Percentiles rank a stretch among this genome's conserved stretches.
These are phyloP conservation scores for Neogale vison DNA, from an alignment of 2,113 vertebrate species.

Conservation along the genomic window DNA sequence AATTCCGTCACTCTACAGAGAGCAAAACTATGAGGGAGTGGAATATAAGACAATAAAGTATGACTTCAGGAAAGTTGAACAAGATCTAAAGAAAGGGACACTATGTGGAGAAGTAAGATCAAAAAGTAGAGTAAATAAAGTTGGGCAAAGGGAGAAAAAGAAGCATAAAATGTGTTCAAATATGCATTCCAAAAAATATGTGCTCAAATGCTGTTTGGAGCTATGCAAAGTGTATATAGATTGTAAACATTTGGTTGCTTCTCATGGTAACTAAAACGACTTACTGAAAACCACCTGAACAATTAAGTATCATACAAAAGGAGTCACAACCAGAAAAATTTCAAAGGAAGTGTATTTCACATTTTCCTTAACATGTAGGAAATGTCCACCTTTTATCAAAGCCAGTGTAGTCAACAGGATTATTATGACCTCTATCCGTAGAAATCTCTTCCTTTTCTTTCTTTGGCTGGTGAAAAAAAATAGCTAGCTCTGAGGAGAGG, in stretches of 20 bases:
- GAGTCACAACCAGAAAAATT: neutral
- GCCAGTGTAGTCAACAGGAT: neutral
- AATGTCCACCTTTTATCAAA: constrained; percentile 1
- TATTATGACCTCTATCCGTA: neutral
- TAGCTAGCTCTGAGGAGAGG: neutral
- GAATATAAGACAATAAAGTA: neutral
- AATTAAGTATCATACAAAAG: constrained; percentile 20
- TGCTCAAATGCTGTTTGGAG: neutral
- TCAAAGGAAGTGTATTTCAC: neutral
- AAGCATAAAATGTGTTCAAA: neutral
- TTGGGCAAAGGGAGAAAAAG: neutral
- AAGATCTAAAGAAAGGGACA: neutral
- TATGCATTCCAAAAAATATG: neutral
- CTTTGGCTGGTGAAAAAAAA: neutral
- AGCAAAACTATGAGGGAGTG: neutral
- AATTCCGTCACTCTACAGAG: neutral
- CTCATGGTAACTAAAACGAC: neutral
- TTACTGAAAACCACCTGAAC: neutral
- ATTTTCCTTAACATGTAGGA: neutral
- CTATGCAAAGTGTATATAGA: neutral
- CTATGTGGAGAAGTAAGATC: neutral
- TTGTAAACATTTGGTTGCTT: neutral
- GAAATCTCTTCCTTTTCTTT: neutral
- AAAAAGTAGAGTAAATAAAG: neutral
- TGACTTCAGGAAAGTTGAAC: neutral